phyloP scores from a whole-genome alignment of 2,888 invertebrate species.

The Galerucella nymphaeae region DNA sequence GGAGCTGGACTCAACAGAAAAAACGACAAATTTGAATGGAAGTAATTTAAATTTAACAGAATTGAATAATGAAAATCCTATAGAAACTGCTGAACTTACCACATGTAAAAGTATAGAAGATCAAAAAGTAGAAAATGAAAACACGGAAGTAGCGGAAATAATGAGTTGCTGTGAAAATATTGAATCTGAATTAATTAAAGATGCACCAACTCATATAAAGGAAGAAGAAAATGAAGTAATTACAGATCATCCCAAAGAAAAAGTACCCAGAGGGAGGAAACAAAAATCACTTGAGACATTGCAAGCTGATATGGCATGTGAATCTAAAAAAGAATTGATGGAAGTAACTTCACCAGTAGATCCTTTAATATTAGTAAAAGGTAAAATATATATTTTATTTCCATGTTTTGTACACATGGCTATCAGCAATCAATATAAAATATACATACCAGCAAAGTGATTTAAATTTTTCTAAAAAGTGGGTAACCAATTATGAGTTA shows the following conservation, averaged over 20 bases:
- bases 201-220: background rate
- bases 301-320: conserved; percentile 34
- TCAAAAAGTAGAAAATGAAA: background rate
- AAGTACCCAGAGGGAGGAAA: conserved; percentile 38
- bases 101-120: background rate
- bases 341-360: background rate
- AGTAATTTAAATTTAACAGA: conserved; percentile 2
- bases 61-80: background rate
- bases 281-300: conserved; percentile 36
- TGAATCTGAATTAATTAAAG: background rate
- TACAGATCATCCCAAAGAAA: conserved; percentile 25
- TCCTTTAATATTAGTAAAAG: conserved; percentile 7
- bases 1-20: conserved; percentile 32
- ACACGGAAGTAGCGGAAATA: background rate
- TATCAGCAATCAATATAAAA: no score
- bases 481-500: no score
- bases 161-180: background rate
- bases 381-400: background rate
- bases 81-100: background rate
- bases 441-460: no score
- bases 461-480: no score
- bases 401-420: no score
- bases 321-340: conserved; percentile 23
- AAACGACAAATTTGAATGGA: conserved; percentile 20
- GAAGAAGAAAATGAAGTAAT: background rate